Evolutionary conservation across 2,113 vertebrate species (phyloP), one percentile per base, ranked within the genome.

Genomic region (Symphodus melops): DNA sequence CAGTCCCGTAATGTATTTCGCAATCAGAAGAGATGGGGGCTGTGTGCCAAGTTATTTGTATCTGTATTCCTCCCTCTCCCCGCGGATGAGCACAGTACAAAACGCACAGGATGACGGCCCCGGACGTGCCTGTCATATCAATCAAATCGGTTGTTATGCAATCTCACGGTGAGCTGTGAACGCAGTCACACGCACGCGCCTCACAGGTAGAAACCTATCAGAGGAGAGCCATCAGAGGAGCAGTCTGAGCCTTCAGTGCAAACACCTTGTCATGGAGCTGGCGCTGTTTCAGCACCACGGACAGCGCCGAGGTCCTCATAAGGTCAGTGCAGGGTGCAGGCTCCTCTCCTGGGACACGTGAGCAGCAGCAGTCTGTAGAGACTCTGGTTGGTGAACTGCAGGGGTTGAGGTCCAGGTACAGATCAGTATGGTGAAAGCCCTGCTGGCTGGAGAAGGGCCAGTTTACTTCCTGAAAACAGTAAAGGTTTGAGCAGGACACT

Each of bases 1-100:
- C 84, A 78, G 21, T 56, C 68, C 39, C 76, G 54, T 89, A 79
- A 91, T 88, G 64, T 84, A 88, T 82, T 91, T 83, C 80, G 74
- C 72, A 86, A 82, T 88, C 90, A 90, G 83, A 60, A 28, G 46
- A 61, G 79, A 75, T 58, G 81, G 68, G 70, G 68, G 61, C 33
- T 72, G 84, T 57, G 65, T 70, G 73, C 86, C 79, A 75, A 70
- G 58, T 67, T 68, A 65, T 73, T 57, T 48, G 57, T 60, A 60
- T 79, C 68, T 72, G 51, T 66, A 42, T 48, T 17, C 57, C 65
- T 19, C 60, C 63, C 39, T 63, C 39, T 72, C 25, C 44, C 49
- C 28, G 6, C 11, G 9, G 58, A 80, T 46, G 55, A 69, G 57
- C 77, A 46, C 71, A 16, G 60, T 48, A 74, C 60, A 65, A 85